A percentile compares a stretch with the other conserved stretches of the same genome.
These are phyloP conservation scores for Ariopsis seemanni DNA, from an alignment of 2,113 vertebrate genomes.

Conservation along the genomic window DNA sequence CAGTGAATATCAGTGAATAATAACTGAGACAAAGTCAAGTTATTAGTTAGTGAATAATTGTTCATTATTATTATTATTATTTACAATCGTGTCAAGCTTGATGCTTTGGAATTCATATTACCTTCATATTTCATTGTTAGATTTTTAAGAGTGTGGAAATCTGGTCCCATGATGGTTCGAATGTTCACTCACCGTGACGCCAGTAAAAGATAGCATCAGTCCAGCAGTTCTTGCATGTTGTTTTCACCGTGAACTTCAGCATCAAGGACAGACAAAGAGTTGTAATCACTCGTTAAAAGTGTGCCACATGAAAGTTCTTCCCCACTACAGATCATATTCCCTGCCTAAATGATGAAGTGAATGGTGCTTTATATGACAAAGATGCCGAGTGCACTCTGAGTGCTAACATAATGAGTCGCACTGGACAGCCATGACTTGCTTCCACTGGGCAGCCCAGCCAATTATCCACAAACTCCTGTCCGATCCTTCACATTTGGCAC, in stretches of 20 bases:
- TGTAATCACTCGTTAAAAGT: background rate
- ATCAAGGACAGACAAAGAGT: background rate
- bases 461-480: conserved; percentile 70
- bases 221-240: background rate
- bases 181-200: background rate
- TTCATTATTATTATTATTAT: background rate
- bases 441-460: conserved; percentile 63
- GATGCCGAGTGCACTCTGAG: conserved; percentile 54
- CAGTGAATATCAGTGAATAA: too few species aligned
- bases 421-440: conserved; percentile 60
- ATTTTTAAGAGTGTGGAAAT: background rate
- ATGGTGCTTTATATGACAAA: conserved; percentile 10
- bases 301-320: background rate
- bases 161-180: background rate
- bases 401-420: conserved; percentile 68
- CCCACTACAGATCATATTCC: background rate
- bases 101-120: background rate
- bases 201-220: background rate
- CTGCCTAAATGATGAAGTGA: conserved; percentile 9
- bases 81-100: background rate
- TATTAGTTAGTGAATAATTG: too few species aligned
- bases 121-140: background rate
- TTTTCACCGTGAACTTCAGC: background rate
- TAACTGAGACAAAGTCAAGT: too few species aligned
- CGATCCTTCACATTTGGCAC: conserved; percentile 51